Percentiles rank a stretch among this genome's conserved stretches.
phyloP scores from a whole-genome alignment of 1,140 invertebrate species.

The Battus philenor region DNA sequence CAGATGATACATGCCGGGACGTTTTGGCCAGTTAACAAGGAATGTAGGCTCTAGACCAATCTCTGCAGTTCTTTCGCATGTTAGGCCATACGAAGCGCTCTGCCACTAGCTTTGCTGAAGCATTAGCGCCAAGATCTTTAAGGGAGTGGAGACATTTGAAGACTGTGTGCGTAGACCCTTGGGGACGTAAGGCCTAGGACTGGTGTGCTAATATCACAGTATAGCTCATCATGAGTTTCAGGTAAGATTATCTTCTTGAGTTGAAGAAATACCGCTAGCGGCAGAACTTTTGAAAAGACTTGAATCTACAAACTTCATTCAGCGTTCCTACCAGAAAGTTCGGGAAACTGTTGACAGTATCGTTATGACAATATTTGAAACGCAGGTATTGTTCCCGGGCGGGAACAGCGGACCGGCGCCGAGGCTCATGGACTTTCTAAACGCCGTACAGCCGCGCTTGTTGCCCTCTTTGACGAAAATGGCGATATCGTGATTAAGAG shows the following conservation, averaged over 20 bases:
- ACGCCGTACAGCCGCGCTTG: slow-evolving; percentile 73
- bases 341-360: slow-evolving; percentile 82
- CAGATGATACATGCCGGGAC: no score
- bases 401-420: slow-evolving; percentile 63
- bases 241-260: slow-evolving; percentile 42
- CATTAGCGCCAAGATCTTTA: no score
- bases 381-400: slow-evolving; percentile 70
- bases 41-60: no score
- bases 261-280: slow-evolving; percentile 41
- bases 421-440: slow-evolving; percentile 77
- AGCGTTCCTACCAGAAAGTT: slow-evolving; percentile 87
- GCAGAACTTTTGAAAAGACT: slow-evolving; percentile 39
- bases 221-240: no score
- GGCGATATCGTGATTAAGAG: slow-evolving; percentile 40
- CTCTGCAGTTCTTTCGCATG: no score
- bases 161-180: no score
- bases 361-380: slow-evolving; percentile 81
- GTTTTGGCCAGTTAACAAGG: no score
- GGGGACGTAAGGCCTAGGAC: no score
- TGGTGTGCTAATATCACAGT: no score
- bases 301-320: slow-evolving; percentile 70
- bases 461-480: slow-evolving; percentile 64
- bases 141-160: no score
- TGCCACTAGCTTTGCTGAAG: no score
- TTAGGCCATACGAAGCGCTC: no score